Percentiles rank a stretch among this genome's conserved stretches.
These are phyloP conservation scores for Philhelius pedissequus DNA, from an alignment of 2,888 invertebrate genomes.

Conservation along the genomic window DNA sequence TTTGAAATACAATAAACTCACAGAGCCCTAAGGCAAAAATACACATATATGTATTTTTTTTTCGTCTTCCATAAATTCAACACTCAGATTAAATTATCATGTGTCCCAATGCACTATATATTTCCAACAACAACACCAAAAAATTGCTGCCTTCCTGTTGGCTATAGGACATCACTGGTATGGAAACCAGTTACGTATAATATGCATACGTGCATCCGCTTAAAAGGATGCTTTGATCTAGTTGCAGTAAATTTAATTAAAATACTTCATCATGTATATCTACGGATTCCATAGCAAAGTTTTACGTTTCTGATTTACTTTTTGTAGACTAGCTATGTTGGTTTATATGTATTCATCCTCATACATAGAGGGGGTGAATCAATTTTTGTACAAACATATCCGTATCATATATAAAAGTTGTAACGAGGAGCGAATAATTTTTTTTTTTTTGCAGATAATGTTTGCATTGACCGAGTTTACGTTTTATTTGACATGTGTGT, in stretches of 20 bases:
- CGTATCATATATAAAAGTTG: not conserved
- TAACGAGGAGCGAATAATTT: not conserved
- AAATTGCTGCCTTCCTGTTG: not conserved
- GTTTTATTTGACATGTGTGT: not conserved
- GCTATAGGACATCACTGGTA: not conserved
- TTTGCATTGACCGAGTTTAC: not conserved
- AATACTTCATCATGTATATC: conserved; percentile 10
- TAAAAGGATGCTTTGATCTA: conserved; percentile 37
- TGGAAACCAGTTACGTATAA: not conserved
- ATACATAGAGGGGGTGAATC: not conserved
- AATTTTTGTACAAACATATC: not conserved
- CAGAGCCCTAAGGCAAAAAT: not conserved
- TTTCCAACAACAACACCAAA: not conserved
- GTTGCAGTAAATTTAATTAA: conserved; percentile 44
- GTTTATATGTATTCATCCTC: not conserved
- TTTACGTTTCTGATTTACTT: not conserved
- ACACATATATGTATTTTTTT: not conserved
- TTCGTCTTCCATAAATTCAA: not conserved
- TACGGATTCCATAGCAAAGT: not conserved
- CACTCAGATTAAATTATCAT: not conserved
- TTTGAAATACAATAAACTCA: not conserved
- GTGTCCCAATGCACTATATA: not conserved
- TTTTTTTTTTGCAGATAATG: not conserved
- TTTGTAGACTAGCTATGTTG: not conserved
- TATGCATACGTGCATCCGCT: conserved; percentile 2